Evolutionary conservation across 2,113 vertebrate species (phyloP).

Genomic region (Neogobius melanostomus): DNA sequence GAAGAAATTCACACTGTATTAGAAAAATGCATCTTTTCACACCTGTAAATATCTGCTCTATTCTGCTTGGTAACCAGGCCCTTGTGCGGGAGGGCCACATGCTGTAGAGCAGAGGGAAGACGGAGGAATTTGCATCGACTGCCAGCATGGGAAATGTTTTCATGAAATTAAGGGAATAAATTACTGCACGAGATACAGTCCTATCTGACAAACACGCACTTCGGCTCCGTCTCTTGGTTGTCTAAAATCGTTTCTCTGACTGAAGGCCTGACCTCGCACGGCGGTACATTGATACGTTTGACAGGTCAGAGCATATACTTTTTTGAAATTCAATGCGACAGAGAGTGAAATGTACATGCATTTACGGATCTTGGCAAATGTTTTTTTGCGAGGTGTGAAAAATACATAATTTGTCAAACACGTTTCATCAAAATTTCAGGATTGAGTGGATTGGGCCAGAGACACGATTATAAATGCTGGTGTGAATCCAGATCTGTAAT

Average conservation of each 20-base stretch:
- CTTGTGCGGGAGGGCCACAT: constrained; percentile 70
- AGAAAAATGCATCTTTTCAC: constrained; percentile 84
- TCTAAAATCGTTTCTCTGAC: no score
- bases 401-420: neutral
- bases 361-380: neutral
- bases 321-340: neutral
- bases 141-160: constrained; percentile 48
- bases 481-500: neutral
- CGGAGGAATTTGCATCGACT: constrained; percentile 52
- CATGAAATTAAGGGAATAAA: constrained; percentile 16
- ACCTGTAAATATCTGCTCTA: constrained; percentile 84
- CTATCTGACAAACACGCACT: neutral
- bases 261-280: neutral
- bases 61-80: constrained; percentile 73
- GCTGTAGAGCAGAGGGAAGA: constrained; percentile 64
- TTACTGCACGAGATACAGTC: neutral
- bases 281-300: no score
- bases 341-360: neutral
- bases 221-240: constrained; percentile 20
- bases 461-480: neutral
- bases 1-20: constrained; percentile 83
- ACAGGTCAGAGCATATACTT: no score
- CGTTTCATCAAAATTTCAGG: neutral
- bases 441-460: neutral
- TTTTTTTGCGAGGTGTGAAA: neutral